Evolutionary conservation across 2,888 invertebrate genomes (phyloP), one percentile per base, ranked within the genome.

Genomic region (Ectobius pallidus): DNA sequence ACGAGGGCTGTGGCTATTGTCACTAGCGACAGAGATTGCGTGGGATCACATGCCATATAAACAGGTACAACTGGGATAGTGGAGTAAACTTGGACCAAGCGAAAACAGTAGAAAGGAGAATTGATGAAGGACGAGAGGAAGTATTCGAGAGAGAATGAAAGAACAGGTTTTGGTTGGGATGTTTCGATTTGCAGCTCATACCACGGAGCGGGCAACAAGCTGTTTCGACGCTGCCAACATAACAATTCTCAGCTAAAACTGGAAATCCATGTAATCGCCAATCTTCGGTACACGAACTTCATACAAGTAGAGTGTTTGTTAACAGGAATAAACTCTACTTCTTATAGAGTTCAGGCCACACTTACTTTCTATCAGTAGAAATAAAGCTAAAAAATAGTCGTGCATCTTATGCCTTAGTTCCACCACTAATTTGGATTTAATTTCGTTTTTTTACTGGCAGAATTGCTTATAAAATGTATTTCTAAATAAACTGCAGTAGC

Each of bases 171-270:
- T 32, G 22, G 30, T 58, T 30, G 30, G 14, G n/a, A 58, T 25
- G 25, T 9, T 58, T 58, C 58, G 32, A 58, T 58, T 58, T 30
- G 58, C 32, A 58, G 2, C 27, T 30, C 58, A 14, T 52, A 25
- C 20, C 25, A 58, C n/a, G n/a, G 58, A 58, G 30, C 30, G 32
- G 58, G 32, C n/a, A 25, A 58, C 58, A n/a, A 30, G 58, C 27
- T 1, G n/a, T 2, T 58, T n/a, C 25, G 16, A n/a, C 16, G 30
- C 6, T 58, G 18, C 58, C 58, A 58, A 58, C 58, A 27, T 58
- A 18, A 30, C 32, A 58, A 30, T 7, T 14, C 2, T 58, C 1
- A 22, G 58, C 58, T 1, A n/a, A n/a, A n/a, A n/a, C n/a, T n/a
- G n/a, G n/a, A n/a, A n/a, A n/a, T n/a, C n/a, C n/a, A n/a, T n/a